Evolutionary conservation across 2,797 vertebrate genomes (phyloP).

Genomic region (Hylomyscus alleni): DNA sequence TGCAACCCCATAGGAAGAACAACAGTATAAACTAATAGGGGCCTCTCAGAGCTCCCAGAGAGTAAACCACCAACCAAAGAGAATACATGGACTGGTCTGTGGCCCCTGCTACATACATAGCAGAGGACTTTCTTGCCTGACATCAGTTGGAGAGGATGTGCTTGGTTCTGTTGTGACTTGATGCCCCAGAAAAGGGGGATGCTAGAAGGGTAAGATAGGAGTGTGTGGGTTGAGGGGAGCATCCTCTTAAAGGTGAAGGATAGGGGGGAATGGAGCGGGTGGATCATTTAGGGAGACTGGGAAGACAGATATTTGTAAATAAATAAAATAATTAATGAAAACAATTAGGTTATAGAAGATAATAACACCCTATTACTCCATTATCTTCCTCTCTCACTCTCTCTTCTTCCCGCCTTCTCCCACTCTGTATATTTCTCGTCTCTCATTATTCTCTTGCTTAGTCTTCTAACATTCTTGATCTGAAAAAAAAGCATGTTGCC

Average conservation of each 20-base stretch:
- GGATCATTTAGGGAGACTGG: rapidly evolving
- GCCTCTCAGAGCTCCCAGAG: background rate
- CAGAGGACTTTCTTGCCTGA: background rate
- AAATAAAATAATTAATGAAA: background rate
- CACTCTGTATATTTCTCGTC: background rate
- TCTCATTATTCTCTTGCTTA: too few species aligned
- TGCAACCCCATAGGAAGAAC: background rate
- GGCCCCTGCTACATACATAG: background rate
- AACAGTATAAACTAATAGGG: background rate
- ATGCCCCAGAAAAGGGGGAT: background rate
- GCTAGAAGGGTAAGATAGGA: background rate
- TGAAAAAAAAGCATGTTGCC: background rate
- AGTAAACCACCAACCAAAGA: background rate
- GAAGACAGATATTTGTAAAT: background rate
- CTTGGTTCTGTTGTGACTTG: background rate
- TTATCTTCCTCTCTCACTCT: background rate
- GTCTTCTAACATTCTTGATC: background rate
- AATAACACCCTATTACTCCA: background rate
- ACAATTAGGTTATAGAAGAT: background rate
- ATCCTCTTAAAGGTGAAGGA: background rate
- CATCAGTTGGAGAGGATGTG: background rate
- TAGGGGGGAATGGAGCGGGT: background rate
- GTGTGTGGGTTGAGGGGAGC: background rate
- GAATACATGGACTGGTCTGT: background rate
- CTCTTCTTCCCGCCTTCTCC: rapidly evolving